Evolutionary conservation across 2,888 invertebrate genomes (phyloP).

Genomic region (Orchesellides sinensis): DNA sequence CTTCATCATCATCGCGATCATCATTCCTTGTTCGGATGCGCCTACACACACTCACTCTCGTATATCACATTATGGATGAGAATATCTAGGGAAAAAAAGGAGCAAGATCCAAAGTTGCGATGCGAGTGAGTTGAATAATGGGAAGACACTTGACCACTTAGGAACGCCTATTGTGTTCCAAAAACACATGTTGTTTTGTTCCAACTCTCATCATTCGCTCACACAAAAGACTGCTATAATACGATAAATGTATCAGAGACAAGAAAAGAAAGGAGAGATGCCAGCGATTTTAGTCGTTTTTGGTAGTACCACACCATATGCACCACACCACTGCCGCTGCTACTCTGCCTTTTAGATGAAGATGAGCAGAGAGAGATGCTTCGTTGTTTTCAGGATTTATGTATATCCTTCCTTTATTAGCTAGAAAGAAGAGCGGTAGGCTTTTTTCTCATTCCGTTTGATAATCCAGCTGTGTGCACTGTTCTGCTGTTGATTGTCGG

Average conservation of each 20-base stretch:
- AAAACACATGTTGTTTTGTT: constrained; percentile 66
- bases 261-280: constrained; percentile 8
- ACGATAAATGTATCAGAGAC: constrained; percentile 57
- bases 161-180: constrained; percentile 69
- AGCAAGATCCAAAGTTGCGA: constrained; percentile 46
- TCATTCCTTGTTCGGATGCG: constrained; percentile 49
- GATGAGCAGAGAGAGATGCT: too few relatives aligned
- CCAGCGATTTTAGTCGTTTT: constrained; percentile 48
- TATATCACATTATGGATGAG: too few relatives aligned
- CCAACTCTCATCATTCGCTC: constrained; percentile 65
- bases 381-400: neutral
- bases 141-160: constrained; percentile 71
- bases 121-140: constrained; percentile 61
- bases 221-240: constrained; percentile 57
- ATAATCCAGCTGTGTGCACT: too few relatives aligned
- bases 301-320: neutral
- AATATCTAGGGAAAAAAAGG: constrained; percentile 41
- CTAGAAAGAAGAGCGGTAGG: too few relatives aligned
- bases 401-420: constrained; percentile 14
- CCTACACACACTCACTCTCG: constrained; percentile 61
- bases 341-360: neutral
- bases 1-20: constrained; percentile 25
- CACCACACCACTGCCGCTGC: neutral
- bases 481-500: too few relatives aligned
- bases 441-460: too few relatives aligned